Evolutionary conservation across 2,888 invertebrate species (phyloP), one percentile per base, ranked within the genome.

Genomic region (Gerosis bhagava): DNA sequence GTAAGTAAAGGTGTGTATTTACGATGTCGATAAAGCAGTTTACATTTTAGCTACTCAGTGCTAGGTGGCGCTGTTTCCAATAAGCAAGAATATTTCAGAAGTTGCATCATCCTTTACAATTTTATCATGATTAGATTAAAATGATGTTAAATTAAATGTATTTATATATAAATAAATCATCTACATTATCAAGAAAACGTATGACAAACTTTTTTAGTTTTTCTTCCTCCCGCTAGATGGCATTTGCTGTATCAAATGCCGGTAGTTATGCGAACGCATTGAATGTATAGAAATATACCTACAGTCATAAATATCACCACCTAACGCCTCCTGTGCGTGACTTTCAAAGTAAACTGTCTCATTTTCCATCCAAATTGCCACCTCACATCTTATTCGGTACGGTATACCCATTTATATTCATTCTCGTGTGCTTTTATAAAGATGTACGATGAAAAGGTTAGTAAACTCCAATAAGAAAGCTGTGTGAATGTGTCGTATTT

Each of bases 321-420:
- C 54, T 57, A 59, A 63, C 59, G 59, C 57, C 54, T 63, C 34
- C 24, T 24, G 67, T 77, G 83, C 86, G 86, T 87, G 86, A 84
- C 81, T 80, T 73, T 72, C 50, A 61, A 72, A 67, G 68, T 61
- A 81, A 86, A 87, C 70, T 73, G 75, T 73, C 82, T 83, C 67
- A 84, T 86, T 87, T 80, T 78, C 73, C 65, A 62, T 67, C 65
- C 62, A 79, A 83, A 83, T 83, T 83, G 75, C 78, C 64, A 69
- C 67, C 73, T 80, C 73, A 77, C 82, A 77, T 82, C 83, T 84
- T 77, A 81, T 74, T 83, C 70, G 57, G 64, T 65, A 64, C 66
- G 67, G 64, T 70, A 67, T 65, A 66, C 69, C 63, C 82, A 79
- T 86, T 83, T 79, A 77, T 81, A 83, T 79, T 83, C 79, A 77